A percentile compares a stretch with the other conserved stretches of the same genome.
Evolutionary conservation across 2,888 invertebrate genomes (phyloP).

Genomic region (Platerodrilus igneus): DNA sequence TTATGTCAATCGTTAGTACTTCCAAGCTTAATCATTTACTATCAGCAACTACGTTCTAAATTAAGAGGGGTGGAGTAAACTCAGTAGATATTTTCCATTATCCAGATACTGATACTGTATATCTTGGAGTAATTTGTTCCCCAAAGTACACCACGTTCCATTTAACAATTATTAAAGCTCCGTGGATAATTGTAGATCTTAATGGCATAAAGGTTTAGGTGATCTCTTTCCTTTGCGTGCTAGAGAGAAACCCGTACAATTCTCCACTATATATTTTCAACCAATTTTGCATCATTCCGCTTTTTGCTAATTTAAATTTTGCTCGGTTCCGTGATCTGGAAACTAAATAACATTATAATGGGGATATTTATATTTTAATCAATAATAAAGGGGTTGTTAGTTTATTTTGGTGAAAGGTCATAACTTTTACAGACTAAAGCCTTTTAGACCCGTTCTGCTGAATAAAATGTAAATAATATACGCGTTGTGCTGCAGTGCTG

Average conservation of each 20-base stretch:
- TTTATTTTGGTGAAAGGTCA: background rate
- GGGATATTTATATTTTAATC: slow-evolving; percentile 7
- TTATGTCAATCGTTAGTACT: too few relatives aligned
- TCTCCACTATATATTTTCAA: too few relatives aligned
- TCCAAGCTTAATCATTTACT: too few relatives aligned
- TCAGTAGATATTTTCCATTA: background rate
- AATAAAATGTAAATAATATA: too few relatives aligned
- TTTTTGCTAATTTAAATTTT: slow-evolving; percentile 4
- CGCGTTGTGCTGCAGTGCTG: too few relatives aligned
- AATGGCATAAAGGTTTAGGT: too few relatives aligned
- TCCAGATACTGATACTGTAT: too few relatives aligned
- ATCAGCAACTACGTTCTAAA: background rate
- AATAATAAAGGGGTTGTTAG: slow-evolving; percentile 1
- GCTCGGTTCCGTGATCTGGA: slow-evolving; percentile 5
- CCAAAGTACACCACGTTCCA: slow-evolving; percentile 1
- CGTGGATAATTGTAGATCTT: too few relatives aligned
- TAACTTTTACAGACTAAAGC: background rate
- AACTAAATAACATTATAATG: slow-evolving; percentile 10
- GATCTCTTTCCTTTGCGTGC: too few relatives aligned
- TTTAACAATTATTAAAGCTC: slow-evolving; percentile 1
- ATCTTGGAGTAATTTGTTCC: slow-evolving; percentile 1
- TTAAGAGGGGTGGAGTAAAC: background rate
- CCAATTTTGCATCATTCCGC: background rate
- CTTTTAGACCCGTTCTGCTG: too few relatives aligned
- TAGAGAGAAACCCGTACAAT: too few relatives aligned